Conservation (phyloP, 2,113 vertebrate species). For the Irena cyanogastra region DNA sequence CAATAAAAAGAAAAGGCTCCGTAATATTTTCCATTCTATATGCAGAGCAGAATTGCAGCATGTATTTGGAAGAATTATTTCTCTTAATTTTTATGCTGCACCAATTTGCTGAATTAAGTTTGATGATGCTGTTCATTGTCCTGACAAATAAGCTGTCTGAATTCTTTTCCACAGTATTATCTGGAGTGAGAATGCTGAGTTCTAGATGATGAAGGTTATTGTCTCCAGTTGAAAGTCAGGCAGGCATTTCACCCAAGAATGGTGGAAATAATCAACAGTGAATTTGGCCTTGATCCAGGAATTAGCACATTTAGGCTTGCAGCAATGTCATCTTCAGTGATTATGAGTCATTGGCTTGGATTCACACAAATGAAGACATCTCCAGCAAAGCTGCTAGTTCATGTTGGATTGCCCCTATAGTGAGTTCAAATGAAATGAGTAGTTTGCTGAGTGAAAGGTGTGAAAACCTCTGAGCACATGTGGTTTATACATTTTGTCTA, state of each 20-base stretch:
- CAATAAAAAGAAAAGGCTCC: not conserved
- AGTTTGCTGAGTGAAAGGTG: not conserved
- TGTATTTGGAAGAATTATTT: not conserved
- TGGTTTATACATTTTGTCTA: not conserved
- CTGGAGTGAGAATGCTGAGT: not conserved
- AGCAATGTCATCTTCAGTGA: not conserved
- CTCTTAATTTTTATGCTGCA: not conserved
- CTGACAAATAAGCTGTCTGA: not conserved
- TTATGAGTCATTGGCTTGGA: not conserved
- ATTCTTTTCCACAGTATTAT: not conserved
- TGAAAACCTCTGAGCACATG: not conserved
- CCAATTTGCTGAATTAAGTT: not conserved
- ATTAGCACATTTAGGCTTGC: not conserved
- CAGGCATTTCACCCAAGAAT: not conserved
- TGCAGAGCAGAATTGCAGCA: not conserved
- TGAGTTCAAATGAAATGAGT: not conserved
- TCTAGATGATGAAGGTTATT: not conserved
- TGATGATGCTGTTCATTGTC: not conserved
- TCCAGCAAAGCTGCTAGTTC: not conserved
- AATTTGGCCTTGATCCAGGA: not conserved
- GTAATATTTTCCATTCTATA: not conserved
- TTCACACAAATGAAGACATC: not conserved
- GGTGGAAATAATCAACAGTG: not conserved
- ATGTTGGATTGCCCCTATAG: not conserved
- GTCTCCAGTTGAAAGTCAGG: not conserved